phyloP scores from a whole-genome alignment of 2,797 vertebrate species.

The Eurystomus glaucurus region DNA sequence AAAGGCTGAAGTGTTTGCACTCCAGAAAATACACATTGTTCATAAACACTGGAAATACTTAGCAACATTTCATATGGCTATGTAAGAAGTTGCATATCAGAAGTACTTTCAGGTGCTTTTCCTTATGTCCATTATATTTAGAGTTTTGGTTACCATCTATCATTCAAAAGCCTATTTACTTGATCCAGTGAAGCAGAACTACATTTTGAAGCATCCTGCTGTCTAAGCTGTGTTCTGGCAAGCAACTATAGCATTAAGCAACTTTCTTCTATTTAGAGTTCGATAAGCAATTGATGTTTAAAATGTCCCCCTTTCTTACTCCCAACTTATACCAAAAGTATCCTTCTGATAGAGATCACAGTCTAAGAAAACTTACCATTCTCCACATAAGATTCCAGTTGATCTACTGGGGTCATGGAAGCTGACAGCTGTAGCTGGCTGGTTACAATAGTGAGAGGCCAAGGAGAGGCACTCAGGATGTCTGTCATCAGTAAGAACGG shows the following conservation, averaged over 20 bases:
- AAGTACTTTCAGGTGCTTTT: neutral
- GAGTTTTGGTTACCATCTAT: neutral
- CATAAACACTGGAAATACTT: neutral
- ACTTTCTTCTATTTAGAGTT: neutral
- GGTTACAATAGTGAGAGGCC: constrained; percentile 87
- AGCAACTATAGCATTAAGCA: neutral
- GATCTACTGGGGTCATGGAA: constrained; percentile 85
- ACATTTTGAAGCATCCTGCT: neutral
- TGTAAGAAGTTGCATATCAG: neutral
- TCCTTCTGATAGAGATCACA: neutral
- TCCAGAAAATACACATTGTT: neutral
- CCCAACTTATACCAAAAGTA: neutral
- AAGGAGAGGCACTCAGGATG: constrained; percentile 88
- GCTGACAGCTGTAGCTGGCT: constrained; percentile 90
- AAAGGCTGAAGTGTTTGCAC: neutral
- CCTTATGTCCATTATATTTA: neutral
- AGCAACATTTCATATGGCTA: neutral
- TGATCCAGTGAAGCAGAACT: neutral
- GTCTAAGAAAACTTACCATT: constrained; percentile 82
- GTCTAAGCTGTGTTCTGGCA: neutral
- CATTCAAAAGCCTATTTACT: neutral
- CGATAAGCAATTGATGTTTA: neutral
- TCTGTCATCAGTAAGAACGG: constrained; percentile 90
- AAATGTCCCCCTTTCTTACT: neutral
- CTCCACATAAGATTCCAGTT: constrained; percentile 89